Evolutionary conservation across 2,113 vertebrate genomes (phyloP).

Genomic region (Triplophysa rosa): DNA sequence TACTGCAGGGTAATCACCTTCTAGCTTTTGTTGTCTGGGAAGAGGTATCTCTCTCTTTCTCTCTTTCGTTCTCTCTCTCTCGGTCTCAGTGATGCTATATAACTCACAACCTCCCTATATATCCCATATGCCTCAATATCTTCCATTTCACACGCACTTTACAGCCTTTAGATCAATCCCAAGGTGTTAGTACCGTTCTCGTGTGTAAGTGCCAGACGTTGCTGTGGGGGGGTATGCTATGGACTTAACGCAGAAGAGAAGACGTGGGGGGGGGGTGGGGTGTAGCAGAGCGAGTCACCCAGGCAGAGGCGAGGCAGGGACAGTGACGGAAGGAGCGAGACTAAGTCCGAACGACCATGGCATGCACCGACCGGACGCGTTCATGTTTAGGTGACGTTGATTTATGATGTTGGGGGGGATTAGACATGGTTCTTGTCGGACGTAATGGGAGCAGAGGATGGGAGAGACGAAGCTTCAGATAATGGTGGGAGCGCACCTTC

Average conservation of each 20-base stretch:
- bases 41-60: constrained; percentile 10
- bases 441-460: constrained; percentile 41
- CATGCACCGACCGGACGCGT: neutral
- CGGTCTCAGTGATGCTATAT: too few species aligned
- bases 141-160: constrained; percentile 32
- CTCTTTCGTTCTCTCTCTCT: neutral
- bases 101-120: neutral
- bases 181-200: constrained; percentile 47
- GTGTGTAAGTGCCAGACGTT: constrained; percentile 19
- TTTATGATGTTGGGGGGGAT: constrained; percentile 9
- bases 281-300: constrained; percentile 5
- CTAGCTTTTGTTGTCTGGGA: constrained; percentile 25
- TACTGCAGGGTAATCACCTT: constrained; percentile 32
- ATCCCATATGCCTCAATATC: constrained; percentile 4
- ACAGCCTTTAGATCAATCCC: constrained; percentile 57
- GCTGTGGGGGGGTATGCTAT: neutral
- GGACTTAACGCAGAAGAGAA: constrained; percentile 7
- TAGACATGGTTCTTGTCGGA: neutral
- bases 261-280: neutral
- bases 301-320: constrained; percentile 39
- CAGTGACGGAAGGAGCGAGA: constrained; percentile 29
- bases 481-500: constrained; percentile 61
- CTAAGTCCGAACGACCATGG: neutral
- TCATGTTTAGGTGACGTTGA: constrained; percentile 36
- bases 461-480: constrained; percentile 63